Evolutionary conservation across 2,113 vertebrate genomes (phyloP).

Genomic region (Corynorhinus townsendii): DNA sequence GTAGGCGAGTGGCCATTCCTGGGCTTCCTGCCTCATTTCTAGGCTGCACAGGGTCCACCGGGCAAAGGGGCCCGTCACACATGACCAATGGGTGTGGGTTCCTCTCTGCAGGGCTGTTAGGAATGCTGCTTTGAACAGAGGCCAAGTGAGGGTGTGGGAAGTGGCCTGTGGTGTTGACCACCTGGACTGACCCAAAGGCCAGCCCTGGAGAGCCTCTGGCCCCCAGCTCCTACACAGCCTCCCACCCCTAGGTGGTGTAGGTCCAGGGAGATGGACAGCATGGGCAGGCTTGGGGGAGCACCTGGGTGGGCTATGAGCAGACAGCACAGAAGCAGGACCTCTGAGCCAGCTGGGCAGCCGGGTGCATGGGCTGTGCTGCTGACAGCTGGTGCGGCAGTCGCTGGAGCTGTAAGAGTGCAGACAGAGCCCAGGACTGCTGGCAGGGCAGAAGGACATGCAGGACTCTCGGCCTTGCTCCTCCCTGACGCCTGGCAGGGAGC

Average conservation of each 20-base stretch:
- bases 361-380: rapidly evolving
- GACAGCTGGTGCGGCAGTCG: rapidly evolving
- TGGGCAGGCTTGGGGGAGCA: too few relatives aligned
- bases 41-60: rapidly evolving
- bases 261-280: rapidly evolving
- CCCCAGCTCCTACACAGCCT: neutral
- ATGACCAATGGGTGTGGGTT: neutral
- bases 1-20: rapidly evolving
- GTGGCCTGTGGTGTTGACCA: neutral
- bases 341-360: neutral
- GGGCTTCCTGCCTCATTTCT: neutral
- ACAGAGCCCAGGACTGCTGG: neutral
- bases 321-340: rapidly evolving
- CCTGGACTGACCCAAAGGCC: neutral
- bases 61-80: neutral
- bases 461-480: rapidly evolving
- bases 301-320: neutral
- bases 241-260: rapidly evolving
- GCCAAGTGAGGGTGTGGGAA: neutral
- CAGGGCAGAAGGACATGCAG: rapidly evolving
- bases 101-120: neutral
- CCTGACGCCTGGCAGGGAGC: neutral
- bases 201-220: neutral
- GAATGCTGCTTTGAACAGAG: neutral
- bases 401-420: neutral